A percentile compares a stretch with the other conserved stretches of the same genome.
Conservation (phyloP, 1,140 invertebrate species). For the Apis florea region DNA sequence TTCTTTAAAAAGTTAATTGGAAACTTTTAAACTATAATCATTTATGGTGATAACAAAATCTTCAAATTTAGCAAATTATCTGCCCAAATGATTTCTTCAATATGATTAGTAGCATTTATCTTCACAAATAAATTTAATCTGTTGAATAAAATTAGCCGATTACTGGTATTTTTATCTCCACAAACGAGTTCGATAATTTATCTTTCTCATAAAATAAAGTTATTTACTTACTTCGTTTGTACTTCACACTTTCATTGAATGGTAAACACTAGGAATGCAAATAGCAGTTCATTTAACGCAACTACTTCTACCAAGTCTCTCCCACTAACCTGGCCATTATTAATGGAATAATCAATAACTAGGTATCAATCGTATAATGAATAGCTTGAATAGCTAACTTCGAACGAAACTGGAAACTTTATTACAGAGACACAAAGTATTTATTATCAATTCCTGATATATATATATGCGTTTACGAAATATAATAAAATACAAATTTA, state of each 20-base stretch:
- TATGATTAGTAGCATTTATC: too few relatives aligned
- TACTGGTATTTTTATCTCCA: background rate
- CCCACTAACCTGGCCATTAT: background rate
- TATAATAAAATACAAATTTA: background rate
- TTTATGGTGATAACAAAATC: too few relatives aligned
- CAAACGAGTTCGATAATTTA: background rate
- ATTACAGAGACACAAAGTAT: background rate
- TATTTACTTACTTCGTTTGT: background rate
- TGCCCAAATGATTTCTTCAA: too few relatives aligned
- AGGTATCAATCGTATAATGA: background rate
- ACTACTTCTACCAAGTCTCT: background rate
- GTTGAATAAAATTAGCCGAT: background rate
- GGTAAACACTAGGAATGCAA: background rate
- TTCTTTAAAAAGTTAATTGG: too few relatives aligned
- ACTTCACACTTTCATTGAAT: too few relatives aligned
- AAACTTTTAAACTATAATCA: too few relatives aligned
- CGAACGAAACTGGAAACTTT: background rate
- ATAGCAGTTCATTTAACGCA: background rate
- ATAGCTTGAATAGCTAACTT: too few relatives aligned
- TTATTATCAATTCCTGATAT: background rate
- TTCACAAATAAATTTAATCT: too few relatives aligned
- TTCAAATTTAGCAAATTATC: too few relatives aligned
- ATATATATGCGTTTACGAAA: background rate
- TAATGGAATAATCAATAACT: slow-evolving; percentile 3
- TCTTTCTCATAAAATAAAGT: background rate